Percentiles rank a stretch among this genome's conserved stretches.
Evolutionary conservation across 2,888 invertebrate genomes (phyloP).

Genomic region (Apamea epomidion): DNA sequence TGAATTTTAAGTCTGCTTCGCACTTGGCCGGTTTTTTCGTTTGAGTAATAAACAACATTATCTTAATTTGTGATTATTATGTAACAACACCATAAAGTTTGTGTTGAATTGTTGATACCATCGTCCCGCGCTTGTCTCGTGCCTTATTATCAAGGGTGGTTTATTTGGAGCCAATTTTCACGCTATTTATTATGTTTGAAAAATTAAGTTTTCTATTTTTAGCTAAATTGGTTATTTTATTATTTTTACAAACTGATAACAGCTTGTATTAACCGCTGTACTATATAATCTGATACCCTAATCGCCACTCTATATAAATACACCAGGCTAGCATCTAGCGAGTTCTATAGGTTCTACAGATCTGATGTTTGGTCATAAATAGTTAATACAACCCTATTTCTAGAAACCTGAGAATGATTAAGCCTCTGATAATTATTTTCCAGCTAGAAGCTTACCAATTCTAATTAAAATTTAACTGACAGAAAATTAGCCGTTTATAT

Average conservation of each 20-base stretch:
- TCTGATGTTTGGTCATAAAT: background rate
- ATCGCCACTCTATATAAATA: background rate
- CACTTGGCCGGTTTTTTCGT: too few relatives aligned
- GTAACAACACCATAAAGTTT: background rate
- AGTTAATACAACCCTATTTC: background rate
- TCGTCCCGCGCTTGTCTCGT: too few relatives aligned
- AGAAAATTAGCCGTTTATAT: conserved; percentile 29
- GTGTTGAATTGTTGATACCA: background rate
- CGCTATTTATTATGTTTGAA: too few relatives aligned
- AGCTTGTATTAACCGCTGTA: background rate
- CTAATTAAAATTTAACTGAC: conserved; percentile 31
- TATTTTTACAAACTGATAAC: too few relatives aligned
- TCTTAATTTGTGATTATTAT: background rate
- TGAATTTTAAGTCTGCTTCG: too few relatives aligned
- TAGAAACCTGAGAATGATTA: background rate
- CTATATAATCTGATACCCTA: background rate
- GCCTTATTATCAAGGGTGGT: too few relatives aligned
- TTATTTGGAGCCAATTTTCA: too few relatives aligned
- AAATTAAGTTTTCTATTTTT: too few relatives aligned
- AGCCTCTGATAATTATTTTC: background rate
- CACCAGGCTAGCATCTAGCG: background rate
- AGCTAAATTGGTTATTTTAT: too few relatives aligned
- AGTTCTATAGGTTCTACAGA: background rate
- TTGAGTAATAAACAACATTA: background rate
- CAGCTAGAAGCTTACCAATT: background rate